Evolutionary conservation across 37 sponge, comb jelly and placozoan species (phyloP).

Genomic region (Cliona cf. orientalis): DNA sequence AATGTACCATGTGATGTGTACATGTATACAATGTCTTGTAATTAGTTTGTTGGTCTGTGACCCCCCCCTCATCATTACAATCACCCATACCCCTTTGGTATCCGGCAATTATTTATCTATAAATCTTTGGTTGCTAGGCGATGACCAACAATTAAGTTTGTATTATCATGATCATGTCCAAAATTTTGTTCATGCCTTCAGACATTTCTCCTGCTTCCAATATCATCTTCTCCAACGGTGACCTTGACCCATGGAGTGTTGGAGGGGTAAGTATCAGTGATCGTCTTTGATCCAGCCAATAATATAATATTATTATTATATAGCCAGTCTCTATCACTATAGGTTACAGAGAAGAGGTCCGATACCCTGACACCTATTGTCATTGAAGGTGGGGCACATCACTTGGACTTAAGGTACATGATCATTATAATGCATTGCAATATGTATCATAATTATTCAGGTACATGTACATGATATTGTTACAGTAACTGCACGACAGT

Average conservation of each 20-base stretch:
- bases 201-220: conserved; percentile 78
- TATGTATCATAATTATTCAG: too few species aligned
- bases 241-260: conserved; percentile 89
- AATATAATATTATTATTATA: background rate
- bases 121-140: too few species aligned
- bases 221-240: conserved; percentile 92
- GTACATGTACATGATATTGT: background rate
- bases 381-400: conserved; percentile 91
- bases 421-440: too few species aligned
- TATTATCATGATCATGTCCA: too few species aligned
- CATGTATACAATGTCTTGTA: too few species aligned
- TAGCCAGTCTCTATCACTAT: background rate
- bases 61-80: too few species aligned
- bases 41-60: too few species aligned
- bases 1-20: too few species aligned
- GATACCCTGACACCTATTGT: conserved; percentile 67
- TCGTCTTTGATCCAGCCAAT: background rate
- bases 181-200: too few species aligned
- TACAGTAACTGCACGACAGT: background rate
- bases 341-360: conserved; percentile 61
- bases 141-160: too few species aligned
- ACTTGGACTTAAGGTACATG: conserved; percentile 83
- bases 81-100: too few species aligned
- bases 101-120: too few species aligned
- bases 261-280: conserved; percentile 90